Percentiles rank a stretch among this genome's conserved stretches.
Conservation (phyloP, 2,113 vertebrate genomes). For the Neolamprologus variostigma region DNA sequence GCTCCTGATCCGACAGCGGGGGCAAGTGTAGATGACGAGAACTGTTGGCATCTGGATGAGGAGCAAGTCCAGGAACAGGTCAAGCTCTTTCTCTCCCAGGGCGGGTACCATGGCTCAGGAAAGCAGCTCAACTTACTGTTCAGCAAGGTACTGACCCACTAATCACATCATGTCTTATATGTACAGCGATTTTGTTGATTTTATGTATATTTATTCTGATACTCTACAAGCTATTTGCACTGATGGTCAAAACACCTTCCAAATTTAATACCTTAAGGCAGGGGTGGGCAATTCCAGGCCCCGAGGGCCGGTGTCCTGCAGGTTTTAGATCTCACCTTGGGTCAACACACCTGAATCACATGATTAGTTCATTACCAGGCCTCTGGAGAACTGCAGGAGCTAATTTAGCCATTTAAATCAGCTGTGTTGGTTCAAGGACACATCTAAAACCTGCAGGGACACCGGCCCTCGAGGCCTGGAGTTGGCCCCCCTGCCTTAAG, state of each 20-base stretch:
- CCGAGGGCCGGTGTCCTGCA: too few species aligned
- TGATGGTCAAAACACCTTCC: not conserved
- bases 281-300: too few species aligned
- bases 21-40: constrained; percentile 95
- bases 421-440: too few species aligned
- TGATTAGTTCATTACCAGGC: too few species aligned
- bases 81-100: constrained; percentile 95
- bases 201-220: not conserved
- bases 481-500: too few species aligned
- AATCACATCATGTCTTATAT: not conserved
- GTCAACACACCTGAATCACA: too few species aligned
- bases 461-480: too few species aligned
- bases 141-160: constrained; percentile 82
- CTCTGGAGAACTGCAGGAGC: too few species aligned
- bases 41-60: constrained; percentile 98
- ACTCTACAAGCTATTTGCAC: not conserved
- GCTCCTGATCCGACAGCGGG: constrained; percentile 96
- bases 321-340: too few species aligned
- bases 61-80: constrained; percentile 98
- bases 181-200: not conserved
- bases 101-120: constrained; percentile 96
- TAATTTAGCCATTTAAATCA: too few species aligned
- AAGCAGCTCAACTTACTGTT: constrained; percentile 98
- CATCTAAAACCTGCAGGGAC: too few species aligned
- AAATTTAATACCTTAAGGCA: not conserved